phyloP scores from a whole-genome alignment of 30 jellyfish, hydroid and myxozoan genomes.

The Nemopilema nomurai region DNA sequence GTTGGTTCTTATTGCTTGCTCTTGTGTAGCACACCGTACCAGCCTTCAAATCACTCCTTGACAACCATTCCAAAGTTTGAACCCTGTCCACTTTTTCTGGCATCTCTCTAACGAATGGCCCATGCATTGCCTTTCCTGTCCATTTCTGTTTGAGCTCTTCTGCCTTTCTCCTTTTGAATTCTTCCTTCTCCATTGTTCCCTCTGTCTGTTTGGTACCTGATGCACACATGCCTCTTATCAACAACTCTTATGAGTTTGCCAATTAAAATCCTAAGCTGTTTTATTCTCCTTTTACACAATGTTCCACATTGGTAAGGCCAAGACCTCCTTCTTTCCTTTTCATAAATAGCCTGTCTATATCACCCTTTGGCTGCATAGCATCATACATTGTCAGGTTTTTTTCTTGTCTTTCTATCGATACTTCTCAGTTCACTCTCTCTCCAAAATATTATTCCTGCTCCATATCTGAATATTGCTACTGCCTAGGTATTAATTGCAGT shows the following conservation, averaged over 20 bases:
- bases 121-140: slow-evolving; percentile 21
- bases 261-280: background rate
- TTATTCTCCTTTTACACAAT: background rate
- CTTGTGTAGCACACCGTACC: slow-evolving; percentile 41
- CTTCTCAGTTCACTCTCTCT: slow-evolving; percentile 4
- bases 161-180: slow-evolving; percentile 45
- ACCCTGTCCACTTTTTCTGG: slow-evolving; percentile 25
- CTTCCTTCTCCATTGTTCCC: slow-evolving; percentile 46
- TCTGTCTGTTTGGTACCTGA: slow-evolving; percentile 40
- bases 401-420: slow-evolving; percentile 15
- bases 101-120: slow-evolving; percentile 22
- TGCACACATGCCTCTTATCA: slow-evolving; percentile 25
- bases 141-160: slow-evolving; percentile 29
- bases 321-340: slow-evolving; percentile 8
- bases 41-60: slow-evolving; percentile 26
- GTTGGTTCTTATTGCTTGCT: slow-evolving; percentile 22
- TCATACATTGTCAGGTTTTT: slow-evolving; percentile 16
- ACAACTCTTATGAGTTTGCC: background rate
- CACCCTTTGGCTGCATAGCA: slow-evolving; percentile 13
- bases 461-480: slow-evolving; percentile 2
- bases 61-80: slow-evolving; percentile 31
- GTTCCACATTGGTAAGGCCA: slow-evolving; percentile 7
- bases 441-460: background rate
- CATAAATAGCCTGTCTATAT: slow-evolving; percentile 5
- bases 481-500: slow-evolving; percentile 23